Evolutionary conservation across 2,113 vertebrate species (phyloP), one percentile per base, ranked within the genome.

Genomic region (Butorides virescens): DNA sequence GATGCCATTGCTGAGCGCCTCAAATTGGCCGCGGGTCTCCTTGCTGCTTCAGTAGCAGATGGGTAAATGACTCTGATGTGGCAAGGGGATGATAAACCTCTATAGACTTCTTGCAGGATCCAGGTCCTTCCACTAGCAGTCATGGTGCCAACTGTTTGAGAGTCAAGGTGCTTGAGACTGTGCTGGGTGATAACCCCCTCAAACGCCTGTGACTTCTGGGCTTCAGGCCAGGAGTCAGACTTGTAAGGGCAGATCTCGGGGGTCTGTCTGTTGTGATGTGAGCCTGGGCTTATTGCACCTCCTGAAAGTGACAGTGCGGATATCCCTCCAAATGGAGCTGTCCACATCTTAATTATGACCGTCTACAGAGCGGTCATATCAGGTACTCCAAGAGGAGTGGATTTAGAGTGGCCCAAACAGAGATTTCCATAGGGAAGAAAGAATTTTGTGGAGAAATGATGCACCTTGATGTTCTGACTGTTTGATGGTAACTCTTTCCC

Each of bases 321-420:
- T 78, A 4, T 61, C 23, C 27, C 9, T 75, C 16, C 26, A 27
- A 34, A 22, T 11, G n/a, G 80, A 89, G 20, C 73, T 87, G 53
- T 56, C 70, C 39, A 3, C 0, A 0, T 65, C 32, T 49, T 55
- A 63, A 25, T 29, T 0, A 1, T 7, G 13, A 30, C 49, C 0
- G 0, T 46, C 59, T 61, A 2, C 9, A 19, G 55, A 58, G 13
- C 10, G 7, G 59, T 42, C 77, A 66, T 47, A 34, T 39, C 30
- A 21, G 73, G 47, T 27, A 9, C 26, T 78, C 21, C 52, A 20
- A 53, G 56, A 47, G 30, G 37, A 53, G 9, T n/a, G 16, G 52
- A 14, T 79, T 79, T 78, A 47, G 32, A 32, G 30, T 13, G 5
- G 71, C 47, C 22, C 55, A 53, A 44, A 11, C 19, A n/a, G 75